phyloP scores from a whole-genome alignment of 2,888 invertebrate genomes.

The Lobophora halterata region DNA sequence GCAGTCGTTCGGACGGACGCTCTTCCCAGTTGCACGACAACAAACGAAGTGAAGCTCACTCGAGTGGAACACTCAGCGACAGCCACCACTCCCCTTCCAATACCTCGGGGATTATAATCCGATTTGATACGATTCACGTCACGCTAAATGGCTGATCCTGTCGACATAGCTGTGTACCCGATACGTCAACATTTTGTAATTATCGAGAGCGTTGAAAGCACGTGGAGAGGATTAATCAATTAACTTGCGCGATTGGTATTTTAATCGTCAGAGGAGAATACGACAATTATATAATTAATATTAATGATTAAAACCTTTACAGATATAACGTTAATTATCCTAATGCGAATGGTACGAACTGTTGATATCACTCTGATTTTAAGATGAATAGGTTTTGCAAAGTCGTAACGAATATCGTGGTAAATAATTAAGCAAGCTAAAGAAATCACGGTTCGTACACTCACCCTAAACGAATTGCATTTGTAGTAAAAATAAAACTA shows the following conservation, averaged over 20 bases:
- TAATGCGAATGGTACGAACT: too few relatives aligned
- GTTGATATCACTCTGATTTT: too few relatives aligned
- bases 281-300: constrained; percentile 7
- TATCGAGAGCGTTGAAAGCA: neutral
- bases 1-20: constrained; percentile 28
- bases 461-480: constrained; percentile 12
- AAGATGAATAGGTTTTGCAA: too few relatives aligned
- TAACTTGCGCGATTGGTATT: neutral
- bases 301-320: too few relatives aligned
- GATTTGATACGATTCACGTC: constrained; percentile 47
- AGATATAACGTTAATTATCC: too few relatives aligned
- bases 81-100: constrained; percentile 21
- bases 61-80: constrained; percentile 38
- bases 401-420: too few relatives aligned
- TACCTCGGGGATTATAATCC: constrained; percentile 39
- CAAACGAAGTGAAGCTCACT: constrained; percentile 33
- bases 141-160: constrained; percentile 23
- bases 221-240: neutral
- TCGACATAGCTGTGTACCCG: too few relatives aligned
- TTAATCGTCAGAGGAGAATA: neutral
- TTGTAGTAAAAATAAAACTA: constrained; percentile 21
- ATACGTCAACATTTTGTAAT: neutral
- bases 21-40: constrained; percentile 22
- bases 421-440: constrained; percentile 8
- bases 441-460: too few relatives aligned